These are phyloP conservation scores for Hyperoplus lanceolatus DNA, from an alignment of 2,797 vertebrate genomes.

Conservation along the genomic window DNA sequence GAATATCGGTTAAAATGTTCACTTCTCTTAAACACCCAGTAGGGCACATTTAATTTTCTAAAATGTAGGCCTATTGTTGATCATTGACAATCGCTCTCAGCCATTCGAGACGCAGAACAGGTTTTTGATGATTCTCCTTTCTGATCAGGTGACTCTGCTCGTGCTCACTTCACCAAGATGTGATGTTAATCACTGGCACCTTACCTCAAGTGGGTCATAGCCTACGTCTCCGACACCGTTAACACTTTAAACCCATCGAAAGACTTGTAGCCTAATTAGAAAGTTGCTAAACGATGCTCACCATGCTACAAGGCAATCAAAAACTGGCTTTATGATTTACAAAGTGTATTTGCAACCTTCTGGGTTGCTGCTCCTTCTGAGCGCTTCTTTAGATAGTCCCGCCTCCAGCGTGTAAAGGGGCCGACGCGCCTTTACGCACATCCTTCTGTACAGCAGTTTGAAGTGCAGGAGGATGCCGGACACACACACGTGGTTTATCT, in stretches of 20 bases:
- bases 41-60: no score
- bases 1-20: no score
- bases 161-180: neutral
- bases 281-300: neutral
- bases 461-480: conserved; percentile 34
- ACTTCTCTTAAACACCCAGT: no score
- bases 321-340: neutral
- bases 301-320: neutral
- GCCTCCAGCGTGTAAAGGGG: conserved; percentile 68
- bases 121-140: neutral
- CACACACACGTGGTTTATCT: neutral
- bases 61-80: no score
- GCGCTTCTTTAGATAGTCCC: conserved; percentile 50
- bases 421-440: conserved; percentile 64
- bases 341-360: neutral
- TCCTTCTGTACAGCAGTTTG: conserved; percentile 33
- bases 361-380: neutral
- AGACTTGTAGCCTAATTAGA: neutral
- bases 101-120: neutral
- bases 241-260: neutral
- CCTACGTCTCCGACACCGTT: neutral
- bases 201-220: neutral
- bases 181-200: neutral
- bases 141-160: neutral
- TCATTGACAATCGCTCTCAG: no score